Evolutionary conservation across 2,797 vertebrate species (phyloP).

Genomic region (Mormyrops boulengeri): DNA sequence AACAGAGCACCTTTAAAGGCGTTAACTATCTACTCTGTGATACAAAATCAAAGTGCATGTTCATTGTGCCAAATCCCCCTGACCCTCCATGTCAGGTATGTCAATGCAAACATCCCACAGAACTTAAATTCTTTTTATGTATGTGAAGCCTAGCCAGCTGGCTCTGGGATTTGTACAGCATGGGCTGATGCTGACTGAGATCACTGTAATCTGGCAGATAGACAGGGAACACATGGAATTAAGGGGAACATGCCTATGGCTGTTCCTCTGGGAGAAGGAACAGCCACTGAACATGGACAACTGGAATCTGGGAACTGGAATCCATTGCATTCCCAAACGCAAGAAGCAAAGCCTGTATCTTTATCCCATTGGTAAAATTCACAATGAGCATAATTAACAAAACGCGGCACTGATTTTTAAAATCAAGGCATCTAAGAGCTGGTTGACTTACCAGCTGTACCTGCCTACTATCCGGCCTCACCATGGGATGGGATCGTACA

Average conservation of each 20-base stretch:
- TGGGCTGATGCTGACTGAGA: conserved; percentile 54
- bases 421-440: background rate
- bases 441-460: background rate
- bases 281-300: background rate
- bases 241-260: conserved; percentile 38
- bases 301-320: conserved; percentile 8
- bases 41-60: background rate
- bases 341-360: background rate
- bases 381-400: background rate
- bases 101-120: conserved; percentile 2
- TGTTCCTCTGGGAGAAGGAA: conserved; percentile 45
- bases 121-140: conserved; percentile 1
- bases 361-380: background rate
- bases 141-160: conserved; percentile 35
- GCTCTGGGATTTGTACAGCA: conserved; percentile 44
- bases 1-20: background rate
- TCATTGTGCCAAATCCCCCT: background rate
- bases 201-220: conserved; percentile 51
- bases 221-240: conserved; percentile 46
- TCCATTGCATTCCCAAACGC: background rate
- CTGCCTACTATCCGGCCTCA: background rate
- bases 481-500: background rate
- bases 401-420: background rate
- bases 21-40: background rate
- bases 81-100: background rate